Evolutionary conservation across 2,113 vertebrate species (phyloP).

Genomic region (Acanthochromis polyacanthus): DNA sequence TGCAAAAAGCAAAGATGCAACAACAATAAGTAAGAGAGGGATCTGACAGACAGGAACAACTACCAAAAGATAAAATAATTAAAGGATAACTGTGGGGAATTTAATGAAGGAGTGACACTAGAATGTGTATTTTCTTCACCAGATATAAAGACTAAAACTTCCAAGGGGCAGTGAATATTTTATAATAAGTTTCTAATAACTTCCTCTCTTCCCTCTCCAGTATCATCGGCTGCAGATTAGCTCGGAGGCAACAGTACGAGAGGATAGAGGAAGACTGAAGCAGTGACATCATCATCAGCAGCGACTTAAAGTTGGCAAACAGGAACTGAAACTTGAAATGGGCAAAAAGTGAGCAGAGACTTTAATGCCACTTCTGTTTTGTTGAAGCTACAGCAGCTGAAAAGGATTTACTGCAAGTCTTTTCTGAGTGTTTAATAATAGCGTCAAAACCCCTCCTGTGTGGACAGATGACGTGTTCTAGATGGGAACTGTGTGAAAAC

Average conservation of each 20-base stretch:
- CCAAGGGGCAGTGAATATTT: no score
- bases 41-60: no score
- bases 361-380: constrained; percentile 7
- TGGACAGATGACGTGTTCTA: not conserved
- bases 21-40: no score
- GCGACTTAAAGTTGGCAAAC: not conserved
- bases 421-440: no score
- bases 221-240: constrained; percentile 71
- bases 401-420: not conserved
- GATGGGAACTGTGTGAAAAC: not conserved
- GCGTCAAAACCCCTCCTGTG: no score
- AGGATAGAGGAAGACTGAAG: constrained; percentile 60
- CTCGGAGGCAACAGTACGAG: constrained; percentile 32
- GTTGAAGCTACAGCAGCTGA: not conserved
- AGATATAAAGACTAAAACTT: no score
- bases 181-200: not conserved
- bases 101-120: no score
- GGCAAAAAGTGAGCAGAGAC: no score
- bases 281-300: not conserved
- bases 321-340: not conserved
- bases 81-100: no score
- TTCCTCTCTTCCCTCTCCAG: constrained; percentile 52
- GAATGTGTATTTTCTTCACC: no score
- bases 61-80: no score
- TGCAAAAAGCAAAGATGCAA: no score